Conservation (phyloP, 2,113 vertebrate genomes). For the Crotalus horridus region DNA sequence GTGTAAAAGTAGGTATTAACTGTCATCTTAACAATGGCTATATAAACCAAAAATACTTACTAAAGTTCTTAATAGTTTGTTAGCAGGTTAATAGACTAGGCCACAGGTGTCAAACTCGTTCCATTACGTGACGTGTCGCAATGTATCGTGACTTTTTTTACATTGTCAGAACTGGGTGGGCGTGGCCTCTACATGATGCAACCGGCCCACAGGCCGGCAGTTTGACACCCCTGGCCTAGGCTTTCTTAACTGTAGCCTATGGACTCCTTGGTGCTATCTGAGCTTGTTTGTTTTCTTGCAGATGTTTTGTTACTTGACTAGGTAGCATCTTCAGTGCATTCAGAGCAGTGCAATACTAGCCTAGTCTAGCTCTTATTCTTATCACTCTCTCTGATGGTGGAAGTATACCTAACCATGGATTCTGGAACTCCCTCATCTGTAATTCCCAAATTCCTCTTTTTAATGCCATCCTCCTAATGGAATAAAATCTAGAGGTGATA, state of each 20-base stretch:
- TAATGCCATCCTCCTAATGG: neutral
- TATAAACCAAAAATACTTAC: neutral
- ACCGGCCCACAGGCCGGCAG: too few relatives aligned
- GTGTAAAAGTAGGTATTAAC: neutral
- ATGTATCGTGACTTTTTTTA: too few relatives aligned
- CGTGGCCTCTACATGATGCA: too few relatives aligned
- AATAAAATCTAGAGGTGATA: neutral
- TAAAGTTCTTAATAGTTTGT: neutral
- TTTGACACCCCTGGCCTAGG: too few relatives aligned
- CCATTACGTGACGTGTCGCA: too few relatives aligned
- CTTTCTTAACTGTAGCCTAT: neutral
- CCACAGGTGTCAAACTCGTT: too few relatives aligned
- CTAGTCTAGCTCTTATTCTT: neutral
- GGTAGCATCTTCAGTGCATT: neutral
- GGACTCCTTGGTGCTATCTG: neutral
- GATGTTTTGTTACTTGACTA: neutral
- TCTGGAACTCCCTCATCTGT: neutral
- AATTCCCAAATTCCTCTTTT: neutral
- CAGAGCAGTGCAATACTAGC: neutral
- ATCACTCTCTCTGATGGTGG: neutral
- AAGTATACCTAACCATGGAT: neutral
- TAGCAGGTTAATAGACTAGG: neutral
- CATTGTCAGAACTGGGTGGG: too few relatives aligned
- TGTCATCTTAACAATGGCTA: neutral
- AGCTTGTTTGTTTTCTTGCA: neutral